These are phyloP conservation scores for Mastacembelus armatus DNA, from an alignment of 2,797 vertebrate genomes.

Conservation along the genomic window DNA sequence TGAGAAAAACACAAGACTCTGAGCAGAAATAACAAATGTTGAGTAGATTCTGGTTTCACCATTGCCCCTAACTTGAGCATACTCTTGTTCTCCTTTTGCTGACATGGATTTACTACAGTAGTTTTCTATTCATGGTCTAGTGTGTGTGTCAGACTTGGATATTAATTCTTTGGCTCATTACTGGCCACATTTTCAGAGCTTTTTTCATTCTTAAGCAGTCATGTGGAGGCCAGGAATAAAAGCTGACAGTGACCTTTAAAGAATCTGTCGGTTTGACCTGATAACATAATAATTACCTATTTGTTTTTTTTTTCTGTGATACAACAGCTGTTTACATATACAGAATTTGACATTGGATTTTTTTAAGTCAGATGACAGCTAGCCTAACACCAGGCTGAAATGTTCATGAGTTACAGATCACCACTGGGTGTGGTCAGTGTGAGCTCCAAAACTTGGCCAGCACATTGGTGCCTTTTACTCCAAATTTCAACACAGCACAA, in stretches of 20 bases:
- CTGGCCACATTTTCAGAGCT: not conserved
- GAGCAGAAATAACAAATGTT: constrained; percentile 26
- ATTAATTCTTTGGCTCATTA: not conserved
- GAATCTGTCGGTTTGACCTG: not conserved
- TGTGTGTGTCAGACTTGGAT: not conserved
- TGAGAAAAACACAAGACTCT: constrained; percentile 2
- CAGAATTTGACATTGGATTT: too few relatives aligned
- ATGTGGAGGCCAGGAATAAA: too few relatives aligned
- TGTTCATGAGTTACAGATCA: too few relatives aligned
- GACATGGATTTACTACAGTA: not conserved
- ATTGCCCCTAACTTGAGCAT: not conserved
- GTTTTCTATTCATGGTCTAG: not conserved
- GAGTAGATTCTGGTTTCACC: not conserved
- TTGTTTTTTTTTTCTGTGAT: too few relatives aligned
- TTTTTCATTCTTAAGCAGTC: not conserved
- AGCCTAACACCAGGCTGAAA: too few relatives aligned
- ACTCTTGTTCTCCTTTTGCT: not conserved
- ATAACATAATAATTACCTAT: too few relatives aligned
- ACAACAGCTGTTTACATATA: too few relatives aligned
- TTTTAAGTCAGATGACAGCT: too few relatives aligned
- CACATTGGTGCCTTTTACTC: too few relatives aligned
- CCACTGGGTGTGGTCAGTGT: too few relatives aligned
- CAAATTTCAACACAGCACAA: too few relatives aligned
- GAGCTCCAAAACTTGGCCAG: too few relatives aligned
- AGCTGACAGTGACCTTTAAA: not conserved